Evolutionary conservation across 2,797 vertebrate genomes (phyloP), one percentile per base, ranked within the genome.

Genomic region (Hydrophis major): DNA sequence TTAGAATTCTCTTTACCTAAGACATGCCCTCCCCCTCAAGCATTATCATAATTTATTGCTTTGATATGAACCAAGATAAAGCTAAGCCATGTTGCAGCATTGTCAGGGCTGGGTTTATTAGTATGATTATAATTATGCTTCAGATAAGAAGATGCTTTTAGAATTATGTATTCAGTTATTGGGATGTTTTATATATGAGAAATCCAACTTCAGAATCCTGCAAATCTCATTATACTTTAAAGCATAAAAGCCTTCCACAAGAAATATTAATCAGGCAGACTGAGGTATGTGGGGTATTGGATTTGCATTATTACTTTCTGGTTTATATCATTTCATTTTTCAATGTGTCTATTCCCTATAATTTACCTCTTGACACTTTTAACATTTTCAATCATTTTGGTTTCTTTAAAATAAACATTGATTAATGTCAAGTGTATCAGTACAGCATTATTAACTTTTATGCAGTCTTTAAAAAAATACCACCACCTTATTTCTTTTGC

Each of bases 321-420:
- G 89, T 95, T 96, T 83, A 89, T 97, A 96, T 96, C 2, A 95
- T 97, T 97, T 96, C 53, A 95, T 95, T 96, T 97, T 96, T 95
- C 94, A 96, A 90, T 95, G 94, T 96, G 94, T 95, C 94, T 97
- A 88, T 96, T 97, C 96, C 95, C 94, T 60, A 94, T 94, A 96
- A 96, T 97, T 97, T 97, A 96, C 93, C 96, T 92, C 93, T 96
- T 91, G 94, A 96, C 93, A 96, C 50, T 94, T 96, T 94, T 61
- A 95, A 91, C 95, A 95, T 97, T 98, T 98, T 97, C 95, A 95
- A 94, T 97, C 94, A 96, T 95, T 96, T 96, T 87, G 3, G 87
- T 95, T 97, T 89, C 96, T 97, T 97, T 96, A 96, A 98, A 97
- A 97, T 97, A 97, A 96, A 96, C 92, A 96, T 96, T 96, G 95